Evolutionary conservation across 2,888 invertebrate genomes (phyloP).

Genomic region (Ophraella communa): DNA sequence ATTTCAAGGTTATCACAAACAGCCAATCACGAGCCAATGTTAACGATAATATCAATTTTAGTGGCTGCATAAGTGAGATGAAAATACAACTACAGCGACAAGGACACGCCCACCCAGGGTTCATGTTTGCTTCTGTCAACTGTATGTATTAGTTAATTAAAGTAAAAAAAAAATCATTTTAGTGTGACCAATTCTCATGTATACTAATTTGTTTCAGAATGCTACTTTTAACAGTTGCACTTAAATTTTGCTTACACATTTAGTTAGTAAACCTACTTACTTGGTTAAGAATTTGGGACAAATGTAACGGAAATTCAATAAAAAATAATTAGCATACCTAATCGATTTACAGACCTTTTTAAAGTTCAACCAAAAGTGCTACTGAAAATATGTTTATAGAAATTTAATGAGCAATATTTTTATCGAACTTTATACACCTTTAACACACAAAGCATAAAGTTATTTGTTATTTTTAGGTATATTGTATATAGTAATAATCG

Average conservation of each 20-base stretch:
- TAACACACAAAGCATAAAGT: neutral
- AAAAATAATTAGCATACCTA: slow-evolving; percentile 10
- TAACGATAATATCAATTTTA: no score
- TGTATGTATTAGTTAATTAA: neutral
- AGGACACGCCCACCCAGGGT: no score
- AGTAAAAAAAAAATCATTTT: neutral
- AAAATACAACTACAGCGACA: no score
- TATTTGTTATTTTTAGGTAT: neutral
- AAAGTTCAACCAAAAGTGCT: slow-evolving; percentile 22
- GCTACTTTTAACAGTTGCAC: neutral
- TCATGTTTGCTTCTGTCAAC: no score
- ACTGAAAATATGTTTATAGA: neutral
- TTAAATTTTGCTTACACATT: slow-evolving; percentile 9
- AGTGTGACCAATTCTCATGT: neutral
- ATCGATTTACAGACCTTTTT: slow-evolving; percentile 10
- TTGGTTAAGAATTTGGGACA: slow-evolving; percentile 9
- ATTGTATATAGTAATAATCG: neutral
- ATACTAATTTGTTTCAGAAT: neutral
- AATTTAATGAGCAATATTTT: neutral
- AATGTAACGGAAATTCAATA: no score
- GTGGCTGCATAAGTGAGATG: no score
- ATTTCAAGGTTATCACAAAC: no score
- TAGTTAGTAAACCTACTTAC: neutral
- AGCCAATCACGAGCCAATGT: no score
- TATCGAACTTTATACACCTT: neutral